phyloP scores from a whole-genome alignment of 2,888 invertebrate genomes.

The Drosophila limbata region DNA sequence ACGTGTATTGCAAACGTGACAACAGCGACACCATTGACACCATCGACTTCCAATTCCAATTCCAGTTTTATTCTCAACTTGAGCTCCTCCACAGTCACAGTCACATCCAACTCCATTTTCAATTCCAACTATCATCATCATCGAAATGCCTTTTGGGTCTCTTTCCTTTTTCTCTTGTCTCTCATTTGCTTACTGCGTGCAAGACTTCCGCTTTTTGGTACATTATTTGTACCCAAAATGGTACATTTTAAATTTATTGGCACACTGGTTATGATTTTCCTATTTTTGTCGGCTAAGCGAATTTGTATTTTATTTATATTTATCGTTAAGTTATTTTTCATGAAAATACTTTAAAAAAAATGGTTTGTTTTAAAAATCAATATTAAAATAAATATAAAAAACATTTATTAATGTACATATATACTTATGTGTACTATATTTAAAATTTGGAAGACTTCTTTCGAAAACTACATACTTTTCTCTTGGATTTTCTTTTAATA shows the following conservation, averaged over 20 bases:
- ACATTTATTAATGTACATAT: too few relatives aligned
- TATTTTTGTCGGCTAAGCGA: too few relatives aligned
- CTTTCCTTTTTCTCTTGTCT: background rate
- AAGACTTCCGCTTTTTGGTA: background rate
- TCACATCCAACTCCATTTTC: background rate
- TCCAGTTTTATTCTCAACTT: conserved; percentile 1
- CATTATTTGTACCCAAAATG: background rate
- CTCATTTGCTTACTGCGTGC: background rate
- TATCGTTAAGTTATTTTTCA: background rate
- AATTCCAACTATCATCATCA: conserved; percentile 46
- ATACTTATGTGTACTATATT: too few relatives aligned
- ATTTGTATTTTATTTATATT: background rate
- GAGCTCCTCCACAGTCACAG: too few relatives aligned
- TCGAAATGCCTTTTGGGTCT: conserved; percentile 12
- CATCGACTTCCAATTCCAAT: conserved; percentile 4
- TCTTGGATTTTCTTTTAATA: fast-evolving
- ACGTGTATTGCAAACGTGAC: conserved; percentile 83
- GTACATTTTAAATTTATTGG: background rate
- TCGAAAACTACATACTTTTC: background rate
- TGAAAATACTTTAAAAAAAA: too few relatives aligned
- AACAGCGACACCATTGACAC: background rate
- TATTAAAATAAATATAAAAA: too few relatives aligned
- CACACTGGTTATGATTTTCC: background rate
- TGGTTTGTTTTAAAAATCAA: too few relatives aligned
- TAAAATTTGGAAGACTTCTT: too few relatives aligned